phyloP scores from a whole-genome alignment of 2,888 invertebrate genomes.

The Podabrus alpinus region DNA sequence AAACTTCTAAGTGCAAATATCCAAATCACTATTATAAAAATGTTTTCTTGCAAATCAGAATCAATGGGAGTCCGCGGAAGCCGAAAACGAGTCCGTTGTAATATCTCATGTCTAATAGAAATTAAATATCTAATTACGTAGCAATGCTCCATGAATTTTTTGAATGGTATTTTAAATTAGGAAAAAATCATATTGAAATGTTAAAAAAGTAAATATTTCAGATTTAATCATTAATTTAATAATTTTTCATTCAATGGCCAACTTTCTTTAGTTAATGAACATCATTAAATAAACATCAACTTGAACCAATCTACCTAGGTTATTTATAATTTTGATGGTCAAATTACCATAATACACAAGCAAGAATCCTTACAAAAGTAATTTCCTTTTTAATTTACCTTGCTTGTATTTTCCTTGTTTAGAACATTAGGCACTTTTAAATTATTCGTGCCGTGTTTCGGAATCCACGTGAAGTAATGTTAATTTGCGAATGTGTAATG shows the following conservation, averaged over 20 bases:
- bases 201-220: not conserved
- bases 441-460: not conserved
- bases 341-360: not conserved
- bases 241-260: not conserved
- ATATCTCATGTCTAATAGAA: too few relatives aligned
- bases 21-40: not conserved
- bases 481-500: too few relatives aligned
- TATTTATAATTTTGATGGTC: not conserved
- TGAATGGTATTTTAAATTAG: not conserved
- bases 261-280: not conserved
- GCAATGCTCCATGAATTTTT: not conserved
- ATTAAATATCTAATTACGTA: not conserved
- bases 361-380: not conserved
- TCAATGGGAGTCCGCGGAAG: not conserved
- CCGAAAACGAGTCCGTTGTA: not conserved
- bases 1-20: not conserved
- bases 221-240: not conserved
- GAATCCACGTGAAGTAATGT: not conserved
- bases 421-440: not conserved
- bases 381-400: not conserved
- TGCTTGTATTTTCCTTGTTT: not conserved
- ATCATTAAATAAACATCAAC: not conserved
- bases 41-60: not conserved
- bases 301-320: not conserved
- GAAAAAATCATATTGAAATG: too few relatives aligned